A percentile compares a stretch with the other conserved stretches of the same genome.
These are phyloP conservation scores for Marasmarcha lunaedactyla DNA, from an alignment of 2,888 invertebrate genomes.

Conservation along the genomic window DNA sequence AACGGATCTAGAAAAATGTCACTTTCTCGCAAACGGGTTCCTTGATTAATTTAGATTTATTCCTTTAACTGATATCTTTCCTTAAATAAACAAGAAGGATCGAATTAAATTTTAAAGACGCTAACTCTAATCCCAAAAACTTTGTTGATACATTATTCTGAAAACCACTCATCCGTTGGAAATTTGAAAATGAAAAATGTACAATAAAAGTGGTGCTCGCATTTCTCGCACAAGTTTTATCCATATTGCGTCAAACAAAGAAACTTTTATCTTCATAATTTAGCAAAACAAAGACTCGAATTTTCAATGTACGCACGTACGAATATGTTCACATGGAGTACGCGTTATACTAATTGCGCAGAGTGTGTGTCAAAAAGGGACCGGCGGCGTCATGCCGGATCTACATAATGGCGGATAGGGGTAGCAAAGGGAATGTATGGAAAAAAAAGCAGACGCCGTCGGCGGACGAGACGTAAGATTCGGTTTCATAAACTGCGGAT, in stretches of 20 bases:
- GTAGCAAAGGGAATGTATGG: conserved; percentile 50
- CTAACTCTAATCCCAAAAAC: too few species aligned
- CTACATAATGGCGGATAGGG: conserved; percentile 63
- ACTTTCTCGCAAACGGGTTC: conserved; percentile 18
- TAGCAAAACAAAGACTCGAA: conserved; percentile 12
- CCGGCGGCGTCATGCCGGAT: conserved; percentile 61
- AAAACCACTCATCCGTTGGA: neutral
- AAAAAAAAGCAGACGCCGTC: conserved; percentile 29
- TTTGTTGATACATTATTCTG: neutral
- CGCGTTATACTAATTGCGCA: conserved; percentile 63
- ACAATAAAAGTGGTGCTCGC: neutral
- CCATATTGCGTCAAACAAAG: neutral
- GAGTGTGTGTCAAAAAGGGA: conserved; percentile 66
- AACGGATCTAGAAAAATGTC: conserved; percentile 65
- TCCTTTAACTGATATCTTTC: neutral
- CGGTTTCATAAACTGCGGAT: conserved; percentile 37
- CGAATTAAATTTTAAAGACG: too few species aligned
- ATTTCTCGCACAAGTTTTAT: neutral
- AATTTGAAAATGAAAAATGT: neutral
- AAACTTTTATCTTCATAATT: conserved; percentile 1
- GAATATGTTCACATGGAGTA: conserved; percentile 4
- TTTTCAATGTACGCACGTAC: conserved; percentile 21
- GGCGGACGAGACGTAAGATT: conserved; percentile 39
- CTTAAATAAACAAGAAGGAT: too few species aligned
- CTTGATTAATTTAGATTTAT: too few species aligned